Evolutionary conservation across 2,888 invertebrate genomes (phyloP).

Genomic region (Hypsopygia costalis): DNA sequence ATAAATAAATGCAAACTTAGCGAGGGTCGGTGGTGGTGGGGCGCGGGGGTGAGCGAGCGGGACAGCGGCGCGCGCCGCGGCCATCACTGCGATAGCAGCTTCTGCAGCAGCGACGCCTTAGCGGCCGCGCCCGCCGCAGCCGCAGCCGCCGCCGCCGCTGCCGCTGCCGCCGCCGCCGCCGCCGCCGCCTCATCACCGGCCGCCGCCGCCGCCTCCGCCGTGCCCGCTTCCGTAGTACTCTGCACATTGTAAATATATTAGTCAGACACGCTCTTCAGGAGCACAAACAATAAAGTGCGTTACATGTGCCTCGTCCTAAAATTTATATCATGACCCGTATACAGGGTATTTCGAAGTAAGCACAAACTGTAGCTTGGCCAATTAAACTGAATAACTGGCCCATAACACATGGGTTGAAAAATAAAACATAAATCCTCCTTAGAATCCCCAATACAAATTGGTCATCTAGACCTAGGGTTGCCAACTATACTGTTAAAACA

Average conservation of each 20-base stretch:
- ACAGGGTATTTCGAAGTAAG: too few species aligned
- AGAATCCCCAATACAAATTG: too few species aligned
- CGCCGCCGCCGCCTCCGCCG: conserved; percentile 58
- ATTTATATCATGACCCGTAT: too few species aligned
- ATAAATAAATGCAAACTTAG: conserved; percentile 61
- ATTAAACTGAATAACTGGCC: too few species aligned
- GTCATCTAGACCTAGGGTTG: too few species aligned
- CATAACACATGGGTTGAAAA: too few species aligned
- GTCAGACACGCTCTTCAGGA: background rate
- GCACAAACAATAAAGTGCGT: too few species aligned
- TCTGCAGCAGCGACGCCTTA: conserved; percentile 91
- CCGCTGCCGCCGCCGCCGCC: conserved; percentile 26
- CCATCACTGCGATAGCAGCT: conserved; percentile 89
- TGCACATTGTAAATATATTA: conserved; percentile 29
- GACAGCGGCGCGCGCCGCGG: conserved; percentile 9
- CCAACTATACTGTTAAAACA: too few species aligned
- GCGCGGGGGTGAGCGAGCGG: conserved; percentile 10
- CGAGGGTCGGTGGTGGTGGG: conserved; percentile 21
- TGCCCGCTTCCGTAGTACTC: conserved; percentile 77
- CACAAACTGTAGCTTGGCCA: too few species aligned
- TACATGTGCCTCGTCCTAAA: too few species aligned
- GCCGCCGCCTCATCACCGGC: conserved; percentile 42
- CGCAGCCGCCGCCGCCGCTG: conserved; percentile 29
- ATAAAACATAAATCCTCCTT: too few species aligned
- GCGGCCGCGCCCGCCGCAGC: conserved; percentile 39